Evolutionary conservation across 2,797 vertebrate species (phyloP).

Genomic region (Allobates femoralis): DNA sequence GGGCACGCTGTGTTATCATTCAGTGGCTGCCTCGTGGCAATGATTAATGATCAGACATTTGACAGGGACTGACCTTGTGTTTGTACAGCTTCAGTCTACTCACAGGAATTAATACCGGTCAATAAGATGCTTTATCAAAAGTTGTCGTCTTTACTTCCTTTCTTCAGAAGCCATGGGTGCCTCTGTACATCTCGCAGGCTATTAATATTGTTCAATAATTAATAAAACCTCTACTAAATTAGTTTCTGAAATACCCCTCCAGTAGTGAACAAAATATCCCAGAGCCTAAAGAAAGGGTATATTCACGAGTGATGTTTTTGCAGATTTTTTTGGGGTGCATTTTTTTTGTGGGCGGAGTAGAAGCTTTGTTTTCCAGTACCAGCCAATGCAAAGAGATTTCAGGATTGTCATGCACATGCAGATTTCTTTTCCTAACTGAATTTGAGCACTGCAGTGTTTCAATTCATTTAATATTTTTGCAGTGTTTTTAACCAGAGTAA

Average conservation of each 20-base stretch:
- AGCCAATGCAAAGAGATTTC: too few species aligned
- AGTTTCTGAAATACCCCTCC: background rate
- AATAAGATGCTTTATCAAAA: constrained; percentile 51
- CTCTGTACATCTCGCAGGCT: constrained; percentile 3
- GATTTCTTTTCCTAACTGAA: too few species aligned
- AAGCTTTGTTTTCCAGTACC: too few species aligned
- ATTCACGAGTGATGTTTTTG: too few species aligned
- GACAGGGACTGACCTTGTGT: constrained; percentile 52
- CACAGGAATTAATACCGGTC: constrained; percentile 31
- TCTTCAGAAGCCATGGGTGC: background rate
- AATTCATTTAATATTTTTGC: too few species aligned
- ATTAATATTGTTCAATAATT: background rate
- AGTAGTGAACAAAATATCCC: background rate
- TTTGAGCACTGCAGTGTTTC: too few species aligned
- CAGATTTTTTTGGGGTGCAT: too few species aligned
- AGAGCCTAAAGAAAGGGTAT: background rate
- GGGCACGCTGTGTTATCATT: constrained; percentile 16
- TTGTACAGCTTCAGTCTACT: constrained; percentile 44
- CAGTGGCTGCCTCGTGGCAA: constrained; percentile 5
- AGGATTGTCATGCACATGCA: too few species aligned
- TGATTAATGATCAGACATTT: constrained; percentile 49
- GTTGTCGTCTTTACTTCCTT: constrained; percentile 8
- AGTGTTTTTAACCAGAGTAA: too few species aligned
- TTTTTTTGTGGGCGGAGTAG: too few species aligned
- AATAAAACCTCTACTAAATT: constrained; percentile 16